These are phyloP conservation scores for Bufotes viridis DNA, from an alignment of 2,797 vertebrate genomes.

Conservation along the genomic window DNA sequence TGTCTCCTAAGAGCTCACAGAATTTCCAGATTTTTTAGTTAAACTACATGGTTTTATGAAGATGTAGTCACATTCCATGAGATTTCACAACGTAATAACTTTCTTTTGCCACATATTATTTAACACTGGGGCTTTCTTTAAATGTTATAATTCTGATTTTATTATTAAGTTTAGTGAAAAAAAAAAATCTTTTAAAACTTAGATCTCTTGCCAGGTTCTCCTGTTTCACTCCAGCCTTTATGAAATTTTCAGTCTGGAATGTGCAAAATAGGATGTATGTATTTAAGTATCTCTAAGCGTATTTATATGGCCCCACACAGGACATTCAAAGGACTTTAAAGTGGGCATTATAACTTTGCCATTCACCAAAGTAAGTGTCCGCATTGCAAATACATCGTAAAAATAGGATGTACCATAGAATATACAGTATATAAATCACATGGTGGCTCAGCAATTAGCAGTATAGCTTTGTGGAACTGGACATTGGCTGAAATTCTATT, in stretches of 20 bases:
- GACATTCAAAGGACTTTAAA: conserved; percentile 1
- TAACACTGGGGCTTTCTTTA: conserved; percentile 41
- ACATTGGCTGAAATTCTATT: neutral
- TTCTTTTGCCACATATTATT: conserved; percentile 21
- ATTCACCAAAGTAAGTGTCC: neutral
- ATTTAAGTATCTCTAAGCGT: conserved; percentile 40
- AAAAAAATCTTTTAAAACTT: conserved; percentile 37
- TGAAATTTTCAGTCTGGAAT: conserved; percentile 46
- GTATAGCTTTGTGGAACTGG: neutral
- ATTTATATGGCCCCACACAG: conserved; percentile 38
- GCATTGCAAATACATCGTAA: neutral
- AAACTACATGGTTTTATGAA: conserved; percentile 3
- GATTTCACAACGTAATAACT: conserved; percentile 13
- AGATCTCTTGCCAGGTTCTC: conserved; percentile 49
- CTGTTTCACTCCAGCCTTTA: conserved; percentile 36
- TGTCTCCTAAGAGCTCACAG: neutral
- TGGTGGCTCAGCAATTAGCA: neutral
- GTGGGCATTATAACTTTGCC: neutral
- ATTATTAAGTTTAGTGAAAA: conserved; percentile 35
- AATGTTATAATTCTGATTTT: conserved; percentile 37
- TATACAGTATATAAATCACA: neutral
- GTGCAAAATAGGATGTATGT: conserved; percentile 42
- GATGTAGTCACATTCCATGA: conserved; percentile 23
- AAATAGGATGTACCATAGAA: neutral
- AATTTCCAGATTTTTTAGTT: conserved; percentile 22